Base-by-base conservation (phyloP, 2,888 invertebrate genomes). In the Phyto melanocephala region DNA sequence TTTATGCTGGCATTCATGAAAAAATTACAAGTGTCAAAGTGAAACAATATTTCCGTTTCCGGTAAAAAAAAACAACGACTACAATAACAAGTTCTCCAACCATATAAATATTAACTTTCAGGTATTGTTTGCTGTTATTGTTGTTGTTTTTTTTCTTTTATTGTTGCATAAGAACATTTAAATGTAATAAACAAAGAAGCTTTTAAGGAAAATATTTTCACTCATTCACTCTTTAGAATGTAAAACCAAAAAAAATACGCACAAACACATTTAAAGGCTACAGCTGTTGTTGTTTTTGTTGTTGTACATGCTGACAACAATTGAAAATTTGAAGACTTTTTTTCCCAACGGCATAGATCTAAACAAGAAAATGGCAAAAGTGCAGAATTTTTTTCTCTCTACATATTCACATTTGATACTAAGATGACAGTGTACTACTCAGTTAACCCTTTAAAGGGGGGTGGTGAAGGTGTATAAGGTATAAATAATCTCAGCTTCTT, bases 11-110 rank as follows among this genome's bases (percentile, higher is more conserved):
- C 40, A 62, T 65, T 52, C 11, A 63, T 70, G 35, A 65, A 63
- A 24, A 37, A 68, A 60, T 50, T 37, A 70, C 52, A 65, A 65
- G 78, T 82, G 81, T 78, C 78, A 82, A 45, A 74, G 28, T 70
- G 70, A 70, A 82, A 70, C 68, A 78, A 74, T 75, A 75, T 82
- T 75, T 82, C 81, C 81, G 74, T 82, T 82, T 78, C 75, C 78
- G 63, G 20, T 63, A 15, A 28, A 45, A 28, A 54, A 17, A 17
- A 72, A 63, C 17, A 37, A 63, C 24, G 45, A 37, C 58, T 58
- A 65, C 40, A 67, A 37, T 3, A 54, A 7, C 35, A n/a, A 72
- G 35, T 56, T 63, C 45, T 28, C n/a, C 6, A 5, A 28, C 28
- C 6, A 20, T 11, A 37, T 50, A 47, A 24, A 62, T 70, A 70